phyloP scores from a whole-genome alignment of 2,797 vertebrate species.

The Emydoidea blandingii region DNA sequence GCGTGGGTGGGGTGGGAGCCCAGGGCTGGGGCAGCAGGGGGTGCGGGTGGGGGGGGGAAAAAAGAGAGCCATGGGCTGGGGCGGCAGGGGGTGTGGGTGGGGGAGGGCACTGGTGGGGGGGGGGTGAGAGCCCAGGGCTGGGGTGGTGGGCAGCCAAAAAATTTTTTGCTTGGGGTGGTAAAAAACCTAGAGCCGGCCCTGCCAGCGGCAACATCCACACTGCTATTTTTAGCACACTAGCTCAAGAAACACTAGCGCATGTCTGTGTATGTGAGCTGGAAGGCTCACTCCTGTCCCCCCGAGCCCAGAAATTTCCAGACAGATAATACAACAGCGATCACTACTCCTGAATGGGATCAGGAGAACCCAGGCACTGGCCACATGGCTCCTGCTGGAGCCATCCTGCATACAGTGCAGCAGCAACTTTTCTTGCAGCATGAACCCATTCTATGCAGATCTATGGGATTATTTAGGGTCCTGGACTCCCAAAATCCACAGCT shows the following conservation, averaged over 20 bases:
- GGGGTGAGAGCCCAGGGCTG: too few relatives aligned
- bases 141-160: too few relatives aligned
- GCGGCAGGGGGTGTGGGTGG: too few relatives aligned
- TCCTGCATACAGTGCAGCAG: neutral
- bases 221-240: neutral
- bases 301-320: neutral
- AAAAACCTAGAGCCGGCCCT: too few relatives aligned
- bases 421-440: neutral
- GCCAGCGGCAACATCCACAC: neutral
- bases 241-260: neutral
- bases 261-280: neutral
- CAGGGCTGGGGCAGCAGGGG: too few relatives aligned
- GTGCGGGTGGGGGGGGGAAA: too few relatives aligned
- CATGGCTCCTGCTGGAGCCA: neutral
- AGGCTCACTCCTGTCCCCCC: neutral
- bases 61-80: too few relatives aligned
- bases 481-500: neutral
- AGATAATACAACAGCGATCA: neutral
- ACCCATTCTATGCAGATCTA: accelerated
- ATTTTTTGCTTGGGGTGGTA: too few relatives aligned
- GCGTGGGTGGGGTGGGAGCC: too few relatives aligned
- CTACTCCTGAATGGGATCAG: neutral
- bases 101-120: too few relatives aligned
- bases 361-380: accelerated
- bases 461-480: neutral